phyloP scores from a whole-genome alignment of 2,113 vertebrate species.

The Sander vitreus region DNA sequence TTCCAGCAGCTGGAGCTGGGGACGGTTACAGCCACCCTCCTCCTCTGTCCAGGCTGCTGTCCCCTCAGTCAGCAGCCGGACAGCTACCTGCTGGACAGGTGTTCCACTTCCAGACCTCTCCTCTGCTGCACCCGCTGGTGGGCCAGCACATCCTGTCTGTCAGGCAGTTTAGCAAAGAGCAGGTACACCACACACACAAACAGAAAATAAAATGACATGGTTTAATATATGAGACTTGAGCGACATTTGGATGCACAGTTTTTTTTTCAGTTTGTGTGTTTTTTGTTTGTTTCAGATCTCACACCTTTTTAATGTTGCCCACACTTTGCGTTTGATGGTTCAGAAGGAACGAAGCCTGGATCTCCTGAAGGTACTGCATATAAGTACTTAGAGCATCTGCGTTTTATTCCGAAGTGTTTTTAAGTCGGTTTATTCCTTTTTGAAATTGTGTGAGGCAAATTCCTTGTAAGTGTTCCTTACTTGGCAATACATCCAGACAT shows the following conservation, averaged over 20 bases:
- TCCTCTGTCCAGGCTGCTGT: slow-evolving; percentile 89
- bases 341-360: slow-evolving; percentile 96
- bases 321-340: slow-evolving; percentile 92
- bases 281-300: slow-evolving; percentile 86
- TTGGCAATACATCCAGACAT: too few relatives aligned
- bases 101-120: slow-evolving; percentile 90
- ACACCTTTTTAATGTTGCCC: slow-evolving; percentile 94
- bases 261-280: neutral
- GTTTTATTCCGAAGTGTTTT: too few relatives aligned
- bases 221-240: neutral
- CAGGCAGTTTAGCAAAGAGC: slow-evolving; percentile 95
- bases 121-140: slow-evolving; percentile 89
- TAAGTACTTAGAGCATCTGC: neutral
- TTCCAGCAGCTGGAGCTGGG: slow-evolving; percentile 4
- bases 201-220: neutral
- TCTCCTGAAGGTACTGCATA: slow-evolving; percentile 90
- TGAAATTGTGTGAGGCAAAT: too few relatives aligned
- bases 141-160: slow-evolving; percentile 95
- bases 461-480: too few relatives aligned
- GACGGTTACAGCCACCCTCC: slow-evolving; percentile 84
- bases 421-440: too few relatives aligned
- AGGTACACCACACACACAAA: slow-evolving; percentile 82
- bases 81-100: slow-evolving; percentile 44
- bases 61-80: slow-evolving; percentile 84
- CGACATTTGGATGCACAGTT: too few relatives aligned